These are phyloP conservation scores for Zaprionus vittiger DNA, from an alignment of 1,140 invertebrate species.

Conservation along the genomic window DNA sequence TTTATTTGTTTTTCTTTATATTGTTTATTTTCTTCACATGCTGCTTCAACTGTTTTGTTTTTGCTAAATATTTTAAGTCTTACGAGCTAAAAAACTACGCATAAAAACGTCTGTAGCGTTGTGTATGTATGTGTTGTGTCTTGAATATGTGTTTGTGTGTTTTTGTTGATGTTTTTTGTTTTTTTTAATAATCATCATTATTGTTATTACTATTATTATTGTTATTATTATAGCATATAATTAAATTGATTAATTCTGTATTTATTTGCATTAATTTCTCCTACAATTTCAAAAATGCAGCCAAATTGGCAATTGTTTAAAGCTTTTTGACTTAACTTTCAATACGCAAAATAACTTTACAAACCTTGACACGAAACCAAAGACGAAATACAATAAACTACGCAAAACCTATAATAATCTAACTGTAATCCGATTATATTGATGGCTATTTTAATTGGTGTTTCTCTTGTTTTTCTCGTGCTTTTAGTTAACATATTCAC, in stretches of 20 bases:
- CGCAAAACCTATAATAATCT: slow-evolving; percentile 43
- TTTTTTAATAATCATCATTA: slow-evolving; percentile 44
- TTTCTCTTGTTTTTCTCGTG: slow-evolving; percentile 32
- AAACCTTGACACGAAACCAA: slow-evolving; percentile 40
- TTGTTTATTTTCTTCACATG: slow-evolving; percentile 44
- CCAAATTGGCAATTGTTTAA: slow-evolving; percentile 72
- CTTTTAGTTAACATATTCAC: slow-evolving; percentile 59
- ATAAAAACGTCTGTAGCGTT: slow-evolving; percentile 69
- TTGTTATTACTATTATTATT: slow-evolving; percentile 34
- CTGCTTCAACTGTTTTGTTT: slow-evolving; percentile 42
- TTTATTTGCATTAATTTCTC: slow-evolving; percentile 60
- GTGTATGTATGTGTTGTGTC: slow-evolving; percentile 19
- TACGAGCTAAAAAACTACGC: slow-evolving; percentile 67
- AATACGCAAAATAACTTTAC: slow-evolving; percentile 62
- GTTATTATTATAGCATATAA: slow-evolving; percentile 27
- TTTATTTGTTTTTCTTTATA: slow-evolving; percentile 65
- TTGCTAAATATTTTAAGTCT: slow-evolving; percentile 63
- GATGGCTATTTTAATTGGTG: slow-evolving; percentile 43
- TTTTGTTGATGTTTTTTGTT: slow-evolving; percentile 38
- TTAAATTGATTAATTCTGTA: slow-evolving; percentile 61
- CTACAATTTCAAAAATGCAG: slow-evolving; percentile 74
- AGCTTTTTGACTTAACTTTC: slow-evolving; percentile 74
- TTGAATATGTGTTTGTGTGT: slow-evolving; percentile 31
- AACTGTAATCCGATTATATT: slow-evolving; percentile 23
- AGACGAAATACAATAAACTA: slow-evolving; percentile 34